phyloP scores from a whole-genome alignment of 2,113 vertebrate genomes.

The Hymenochirus boettgeri region DNA sequence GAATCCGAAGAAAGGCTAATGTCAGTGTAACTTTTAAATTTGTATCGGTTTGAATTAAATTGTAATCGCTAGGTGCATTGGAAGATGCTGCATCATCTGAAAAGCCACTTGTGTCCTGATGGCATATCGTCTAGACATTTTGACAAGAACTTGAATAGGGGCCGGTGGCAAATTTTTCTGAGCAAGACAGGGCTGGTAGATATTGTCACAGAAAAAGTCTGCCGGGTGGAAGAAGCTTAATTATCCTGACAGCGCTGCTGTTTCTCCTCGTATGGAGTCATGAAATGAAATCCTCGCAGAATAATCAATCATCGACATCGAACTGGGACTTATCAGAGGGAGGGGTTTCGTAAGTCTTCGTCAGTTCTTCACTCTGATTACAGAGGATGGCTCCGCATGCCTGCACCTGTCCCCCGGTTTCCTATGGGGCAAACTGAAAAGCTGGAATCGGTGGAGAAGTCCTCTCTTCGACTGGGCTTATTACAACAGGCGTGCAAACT shows the following conservation, averaged over 20 bases:
- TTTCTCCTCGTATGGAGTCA: slow-evolving; percentile 64
- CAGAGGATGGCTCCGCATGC: slow-evolving; percentile 81
- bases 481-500: slow-evolving; percentile 27
- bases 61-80: slow-evolving; percentile 59
- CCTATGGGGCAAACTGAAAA: slow-evolving; percentile 73
- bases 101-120: slow-evolving; percentile 77
- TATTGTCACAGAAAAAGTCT: slow-evolving; percentile 71
- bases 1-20: slow-evolving; percentile 89
- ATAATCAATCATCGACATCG: slow-evolving; percentile 71
- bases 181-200: slow-evolving; percentile 50
- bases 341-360: slow-evolving; percentile 47
- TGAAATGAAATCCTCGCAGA: slow-evolving; percentile 80
- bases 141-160: slow-evolving; percentile 60
- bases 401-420: slow-evolving; percentile 81
- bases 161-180: slow-evolving; percentile 38
- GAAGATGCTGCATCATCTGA: slow-evolving; percentile 54
- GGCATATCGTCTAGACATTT: slow-evolving; percentile 86
- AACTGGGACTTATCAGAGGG: slow-evolving; percentile 61
- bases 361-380: slow-evolving; percentile 68
- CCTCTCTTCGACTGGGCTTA: slow-evolving; percentile 46
- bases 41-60: slow-evolving; percentile 60
- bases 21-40: slow-evolving; percentile 77
- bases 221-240: slow-evolving; percentile 71
- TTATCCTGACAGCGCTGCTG: slow-evolving; percentile 57
- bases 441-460: slow-evolving; percentile 48